These are phyloP conservation scores for Hoplostethus mediterraneus DNA, from an alignment of 2,797 vertebrate genomes.

Conservation along the genomic window DNA sequence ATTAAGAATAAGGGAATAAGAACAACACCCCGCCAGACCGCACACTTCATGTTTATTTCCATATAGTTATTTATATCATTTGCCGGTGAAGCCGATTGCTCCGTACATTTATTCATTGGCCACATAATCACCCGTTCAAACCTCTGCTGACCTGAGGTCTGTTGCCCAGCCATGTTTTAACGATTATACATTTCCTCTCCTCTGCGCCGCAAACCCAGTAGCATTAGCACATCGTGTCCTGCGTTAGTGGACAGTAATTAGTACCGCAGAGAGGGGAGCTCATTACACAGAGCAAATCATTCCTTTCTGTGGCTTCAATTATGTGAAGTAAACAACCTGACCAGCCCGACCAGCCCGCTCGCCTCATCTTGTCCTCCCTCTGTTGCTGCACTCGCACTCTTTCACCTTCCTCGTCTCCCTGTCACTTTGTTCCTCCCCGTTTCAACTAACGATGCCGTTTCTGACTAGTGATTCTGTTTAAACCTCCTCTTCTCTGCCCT, in stretches of 20 bases:
- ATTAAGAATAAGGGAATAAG: too few relatives aligned
- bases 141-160: conserved; percentile 46
- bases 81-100: conserved; percentile 8
- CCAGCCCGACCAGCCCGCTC: conserved; percentile 36
- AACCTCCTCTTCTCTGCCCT: conserved; percentile 56
- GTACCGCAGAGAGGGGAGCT: conserved; percentile 48
- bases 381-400: conserved; percentile 22
- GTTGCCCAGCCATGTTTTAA: conserved; percentile 21
- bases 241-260: conserved; percentile 69
- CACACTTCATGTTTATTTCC: too few relatives aligned
- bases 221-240: conserved; percentile 49
- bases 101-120: conserved; percentile 37
- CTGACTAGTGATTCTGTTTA: conserved; percentile 39
- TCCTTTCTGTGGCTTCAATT: conserved; percentile 65
- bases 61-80: too few relatives aligned
- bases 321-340: conserved; percentile 58
- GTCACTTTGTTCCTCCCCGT: conserved; percentile 54
- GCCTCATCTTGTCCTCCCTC: conserved; percentile 22
- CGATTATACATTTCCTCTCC: conserved; percentile 9
- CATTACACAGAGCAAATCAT: conserved; percentile 54
- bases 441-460: conserved; percentile 52
- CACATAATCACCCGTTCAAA: conserved; percentile 29
- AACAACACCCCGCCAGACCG: too few relatives aligned
- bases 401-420: conserved; percentile 58
- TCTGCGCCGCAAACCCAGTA: conserved; percentile 20